Evolutionary conservation across 2,797 vertebrate species (phyloP).

Genomic region (Sebastiscus tertius): DNA sequence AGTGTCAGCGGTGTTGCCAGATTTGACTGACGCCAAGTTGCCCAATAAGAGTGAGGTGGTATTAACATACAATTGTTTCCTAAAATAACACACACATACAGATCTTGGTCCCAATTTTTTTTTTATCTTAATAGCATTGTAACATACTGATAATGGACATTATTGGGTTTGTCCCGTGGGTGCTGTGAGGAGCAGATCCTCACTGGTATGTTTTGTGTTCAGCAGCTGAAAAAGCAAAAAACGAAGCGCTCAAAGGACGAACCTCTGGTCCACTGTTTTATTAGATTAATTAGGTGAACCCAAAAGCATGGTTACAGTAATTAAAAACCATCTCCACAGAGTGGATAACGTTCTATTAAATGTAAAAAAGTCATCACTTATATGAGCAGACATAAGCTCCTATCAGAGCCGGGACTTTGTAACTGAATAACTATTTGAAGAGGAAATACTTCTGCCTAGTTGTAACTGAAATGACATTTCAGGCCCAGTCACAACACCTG

Average conservation of each 20-base stretch:
- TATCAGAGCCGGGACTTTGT: neutral
- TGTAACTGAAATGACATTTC: neutral
- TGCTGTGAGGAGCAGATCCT: neutral
- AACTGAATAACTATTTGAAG: neutral
- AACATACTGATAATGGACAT: neutral
- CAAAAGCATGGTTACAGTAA: neutral
- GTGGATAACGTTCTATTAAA: neutral
- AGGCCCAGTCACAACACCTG: neutral
- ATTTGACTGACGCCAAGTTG: neutral
- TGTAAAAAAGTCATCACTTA: neutral
- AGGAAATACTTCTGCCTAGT: neutral
- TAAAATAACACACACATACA: neutral
- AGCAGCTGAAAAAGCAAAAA: neutral
- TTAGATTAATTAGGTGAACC: neutral
- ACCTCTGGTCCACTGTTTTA: neutral
- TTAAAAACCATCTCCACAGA: neutral
- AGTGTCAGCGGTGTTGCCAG: neutral
- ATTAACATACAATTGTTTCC: neutral
- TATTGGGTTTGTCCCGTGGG: neutral
- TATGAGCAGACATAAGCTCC: neutral
- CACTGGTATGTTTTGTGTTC: neutral
- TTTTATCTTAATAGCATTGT: neutral
- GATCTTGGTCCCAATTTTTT: neutral
- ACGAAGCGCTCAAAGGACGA: neutral
- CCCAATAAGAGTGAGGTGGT: neutral